Conservation (phyloP, 2,113 vertebrate species). For the Mesitornis unicolor region DNA sequence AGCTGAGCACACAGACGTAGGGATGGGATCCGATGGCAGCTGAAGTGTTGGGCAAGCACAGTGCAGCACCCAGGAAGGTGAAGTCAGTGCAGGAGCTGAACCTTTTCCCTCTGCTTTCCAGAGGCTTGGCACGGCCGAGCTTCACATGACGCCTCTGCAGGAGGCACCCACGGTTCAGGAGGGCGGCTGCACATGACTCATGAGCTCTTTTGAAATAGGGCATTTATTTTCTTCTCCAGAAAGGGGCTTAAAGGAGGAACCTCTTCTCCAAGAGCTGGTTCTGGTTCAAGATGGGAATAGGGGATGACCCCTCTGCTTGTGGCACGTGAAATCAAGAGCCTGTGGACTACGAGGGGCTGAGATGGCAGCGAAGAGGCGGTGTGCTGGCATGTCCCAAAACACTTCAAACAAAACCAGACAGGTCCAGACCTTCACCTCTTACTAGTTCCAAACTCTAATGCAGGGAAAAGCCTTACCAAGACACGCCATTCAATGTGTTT, state of each 20-base stretch:
- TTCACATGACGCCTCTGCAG: neutral
- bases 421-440: neutral
- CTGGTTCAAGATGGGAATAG: neutral
- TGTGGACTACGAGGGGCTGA: neutral
- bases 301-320: neutral
- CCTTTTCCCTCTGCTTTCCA: neutral
- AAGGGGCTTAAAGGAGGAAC: slow-evolving; percentile 27
- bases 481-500: neutral
- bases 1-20: rapidly evolving
- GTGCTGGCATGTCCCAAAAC: neutral
- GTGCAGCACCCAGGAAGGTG: rapidly evolving
- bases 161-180: slow-evolving; percentile 5
- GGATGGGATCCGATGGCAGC: neutral
- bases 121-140: neutral
- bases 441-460: neutral
- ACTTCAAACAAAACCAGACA: neutral
- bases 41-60: neutral
- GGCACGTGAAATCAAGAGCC: neutral
- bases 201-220: neutral
- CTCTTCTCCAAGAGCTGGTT: neutral
- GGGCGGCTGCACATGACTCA: slow-evolving; percentile 39
- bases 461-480: neutral
- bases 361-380: neutral
- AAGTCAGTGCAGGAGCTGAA: neutral
- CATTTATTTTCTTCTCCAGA: neutral